Conservation (phyloP, 2,797 vertebrate genomes). For the Dipus sagitta region DNA sequence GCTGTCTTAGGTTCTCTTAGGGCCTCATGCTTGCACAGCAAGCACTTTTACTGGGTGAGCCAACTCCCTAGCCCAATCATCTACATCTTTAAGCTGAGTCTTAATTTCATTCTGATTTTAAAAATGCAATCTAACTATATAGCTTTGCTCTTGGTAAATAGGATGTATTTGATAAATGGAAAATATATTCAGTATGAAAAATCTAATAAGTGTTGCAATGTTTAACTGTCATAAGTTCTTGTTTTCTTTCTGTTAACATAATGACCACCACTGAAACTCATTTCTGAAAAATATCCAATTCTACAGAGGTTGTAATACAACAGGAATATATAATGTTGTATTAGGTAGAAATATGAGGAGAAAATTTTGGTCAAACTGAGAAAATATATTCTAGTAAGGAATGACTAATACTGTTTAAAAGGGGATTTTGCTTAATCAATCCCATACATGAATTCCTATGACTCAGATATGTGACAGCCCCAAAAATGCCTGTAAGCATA, state of each 20-base stretch:
- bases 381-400: slow-evolving; percentile 2
- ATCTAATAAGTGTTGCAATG: background rate
- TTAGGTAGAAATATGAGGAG: background rate
- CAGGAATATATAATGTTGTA: slow-evolving; percentile 19
- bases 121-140: background rate
- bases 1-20: too few species aligned
- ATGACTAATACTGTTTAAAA: background rate
- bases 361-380: slow-evolving; percentile 8
- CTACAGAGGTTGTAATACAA: background rate
- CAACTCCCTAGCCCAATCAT: background rate
- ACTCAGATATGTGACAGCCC: background rate
- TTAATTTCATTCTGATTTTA: slow-evolving; percentile 18
- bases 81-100: background rate
- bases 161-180: background rate
- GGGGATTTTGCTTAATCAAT: background rate
- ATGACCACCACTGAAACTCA: background rate
- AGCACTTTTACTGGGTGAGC: too few species aligned
- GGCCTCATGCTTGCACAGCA: too few species aligned
- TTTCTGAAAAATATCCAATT: background rate
- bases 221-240: slow-evolving; percentile 2
- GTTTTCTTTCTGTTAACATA: slow-evolving; percentile 34
- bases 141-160: slow-evolving; percentile 32
- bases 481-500: background rate
- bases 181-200: slow-evolving; percentile 12
- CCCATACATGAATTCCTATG: background rate